These are phyloP conservation scores for Chlorodrepanis virens DNA, from an alignment of 2,113 vertebrate species.

Conservation along the genomic window DNA sequence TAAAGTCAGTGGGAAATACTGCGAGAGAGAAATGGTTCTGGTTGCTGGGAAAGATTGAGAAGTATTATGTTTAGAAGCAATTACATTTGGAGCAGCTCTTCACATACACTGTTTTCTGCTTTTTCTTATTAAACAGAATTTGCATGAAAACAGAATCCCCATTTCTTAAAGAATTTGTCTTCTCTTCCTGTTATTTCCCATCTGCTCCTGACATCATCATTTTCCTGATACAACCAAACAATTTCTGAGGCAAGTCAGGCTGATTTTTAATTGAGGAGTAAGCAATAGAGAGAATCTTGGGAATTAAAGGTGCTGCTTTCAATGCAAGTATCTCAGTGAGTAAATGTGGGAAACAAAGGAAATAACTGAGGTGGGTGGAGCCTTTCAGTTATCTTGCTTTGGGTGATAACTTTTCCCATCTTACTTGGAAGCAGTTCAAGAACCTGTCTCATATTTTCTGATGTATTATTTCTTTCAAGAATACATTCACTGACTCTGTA, in stretches of 20 bases:
- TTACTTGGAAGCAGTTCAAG: not conserved
- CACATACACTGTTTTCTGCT: not conserved
- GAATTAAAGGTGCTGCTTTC: not conserved
- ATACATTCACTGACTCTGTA: not conserved
- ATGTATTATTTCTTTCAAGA: not conserved
- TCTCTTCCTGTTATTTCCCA: not conserved
- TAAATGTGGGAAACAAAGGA: not conserved
- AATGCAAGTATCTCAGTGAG: not conserved
- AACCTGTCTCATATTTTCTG: not conserved
- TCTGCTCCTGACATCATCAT: not conserved
- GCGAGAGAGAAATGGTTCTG: not conserved
- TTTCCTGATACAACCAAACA: not conserved
- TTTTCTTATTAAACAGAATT: not conserved
- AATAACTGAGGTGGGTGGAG: not conserved
- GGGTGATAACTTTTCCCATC: not conserved
- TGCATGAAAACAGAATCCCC: not conserved
- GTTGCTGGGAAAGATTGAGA: not conserved
- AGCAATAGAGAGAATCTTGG: not conserved
- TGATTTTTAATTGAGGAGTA: not conserved
- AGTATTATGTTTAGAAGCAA: not conserved
- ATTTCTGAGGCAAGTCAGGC: not conserved
- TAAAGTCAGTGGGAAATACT: not conserved
- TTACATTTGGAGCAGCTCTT: not conserved
- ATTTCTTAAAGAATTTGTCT: not conserved
- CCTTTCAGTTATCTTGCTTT: not conserved